Evolutionary conservation across 2,888 invertebrate species (phyloP), one percentile per base, ranked within the genome.

Genomic region (Synanthedon formicaeformis): DNA sequence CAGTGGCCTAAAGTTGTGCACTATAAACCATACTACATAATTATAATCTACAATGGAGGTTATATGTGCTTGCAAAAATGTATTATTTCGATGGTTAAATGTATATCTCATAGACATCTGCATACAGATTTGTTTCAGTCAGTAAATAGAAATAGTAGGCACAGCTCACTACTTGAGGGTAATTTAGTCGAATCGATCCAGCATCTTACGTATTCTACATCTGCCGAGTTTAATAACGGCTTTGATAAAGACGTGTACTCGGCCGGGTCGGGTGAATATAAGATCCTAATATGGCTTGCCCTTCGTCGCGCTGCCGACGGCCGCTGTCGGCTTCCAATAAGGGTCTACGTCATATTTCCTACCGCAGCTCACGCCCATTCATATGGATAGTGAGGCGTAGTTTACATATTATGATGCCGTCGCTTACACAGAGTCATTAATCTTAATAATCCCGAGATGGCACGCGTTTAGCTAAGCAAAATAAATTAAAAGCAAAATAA

Each of bases 201-300:
- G 62, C 65, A 58, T 64, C 62, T 71, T 69, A 70, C 62, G 66
- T 69, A 74, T 72, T 72, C 70, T 73, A 64, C 73, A 67, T 68
- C 72, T 73, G 71, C 69, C 63, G 67, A 75, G 76, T 78, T 80
- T 81, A 81, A 81, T 81, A 82, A 76, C 75, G 70, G 68, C 66
- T 77, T 75, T 79, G 76, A 78, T 81, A 79, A 78, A 79, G 80
- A 79, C 75, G 71, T 75, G 75, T 75, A 75, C 75, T 69, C 64
- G 66, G 66, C 59, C 63, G 73, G 74, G 71, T 70, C 63, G 70
- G 73, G 73, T 80, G 74, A 76, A 80, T 78, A 69, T 65, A 73
- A 65, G 69, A 69, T 65, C 71, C 69, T 79, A 79, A 81, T 81
- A 79, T 65, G 71, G 64, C 50, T 63, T 62, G 71, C 73, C 75